Evolutionary conservation across 2,888 invertebrate species (phyloP), one percentile per base, ranked within the genome.

Genomic region (Falcaria lacertinaria): DNA sequence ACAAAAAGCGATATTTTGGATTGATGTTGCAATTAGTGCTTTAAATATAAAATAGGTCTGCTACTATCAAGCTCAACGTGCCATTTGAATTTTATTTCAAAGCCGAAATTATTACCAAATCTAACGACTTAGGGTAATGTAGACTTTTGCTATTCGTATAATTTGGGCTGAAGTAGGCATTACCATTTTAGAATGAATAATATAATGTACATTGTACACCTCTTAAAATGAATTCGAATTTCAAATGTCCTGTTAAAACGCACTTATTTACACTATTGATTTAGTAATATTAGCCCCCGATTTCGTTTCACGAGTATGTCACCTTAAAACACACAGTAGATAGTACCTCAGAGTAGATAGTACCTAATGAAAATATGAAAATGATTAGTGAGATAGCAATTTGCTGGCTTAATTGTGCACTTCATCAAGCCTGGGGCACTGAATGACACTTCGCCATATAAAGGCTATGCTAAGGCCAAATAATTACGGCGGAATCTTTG

Each of bases 401-500:
- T 45, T 53, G 57, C 54, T 48, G 35, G 43, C 41, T 45, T 42
- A 42, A 43, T 39, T 43, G 19, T 37, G 15, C 39, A 37, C 15
- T 45, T 52, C 54, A 47, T 54, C 44, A 43, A 45, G 50, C 47
- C 54, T 48, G 45, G 44, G 48, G 51, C 41, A 32, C 39, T 61
- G 60, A 62, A 61, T 54, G 51, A 47, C 42, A 47, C 50, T 53
- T 53, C 54, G 35, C 43, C 40, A 44, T 48, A 57, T 60, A 60
- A 64, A 65, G 57, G 62, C 57, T 28, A 54, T 48, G 53, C 52
- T 63, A 59, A 68, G 60, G 64, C 73, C 72, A 71, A 79, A 81
- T 80, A 77, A 80, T 80, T 79, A 80, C 69, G 66, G 62, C 61
- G 50, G 62, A 64, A 74, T 78, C 78, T 81, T 80, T 81, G 82